Base-by-base conservation (phyloP, 2,113 vertebrate genomes). In the Psilopsiagon aymara region DNA sequence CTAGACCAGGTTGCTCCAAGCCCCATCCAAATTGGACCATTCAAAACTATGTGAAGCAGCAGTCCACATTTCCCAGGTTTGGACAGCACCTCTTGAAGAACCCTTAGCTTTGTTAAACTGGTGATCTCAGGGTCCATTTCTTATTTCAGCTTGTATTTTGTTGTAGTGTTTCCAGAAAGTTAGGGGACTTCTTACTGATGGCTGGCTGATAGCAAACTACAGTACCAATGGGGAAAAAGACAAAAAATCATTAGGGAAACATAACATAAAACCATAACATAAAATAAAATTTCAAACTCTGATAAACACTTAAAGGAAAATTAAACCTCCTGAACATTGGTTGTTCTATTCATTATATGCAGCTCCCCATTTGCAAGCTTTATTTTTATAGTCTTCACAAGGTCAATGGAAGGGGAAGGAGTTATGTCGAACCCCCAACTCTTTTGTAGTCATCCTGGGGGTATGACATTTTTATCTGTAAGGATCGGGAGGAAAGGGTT, bases 381-480 rank as follows among this genome's bases (percentile, higher is more conserved):
- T 55, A 67, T 81, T 96, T 81, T 60, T 43, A n/a, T 67, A 68
- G 41, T 73, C 17, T 81, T 63, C 76, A 55, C 28, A 17, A 14
- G 14, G 47, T 63, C 60, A 83, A 6, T 10, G 17, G 62, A 90
- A 93, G 62, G 63, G 67, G 69, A 91, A 84, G 29, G n/a, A 68
- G 8, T 64, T 60, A 55, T 8, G 9, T 53, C 86, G 90, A 82
- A 28, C 3, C 25, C 31, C 13, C 51, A 82, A 51, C 6, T 5
- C n/a, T 27, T 67, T 68, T 79, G 13, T 55, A 88, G 71, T 90
- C 24, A 13, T n/a, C 53, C 17, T 37, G 13, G 12, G n/a, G 60
- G 31, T 39, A 74, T 60, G 92, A 68, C 51, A 92, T 86, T 86
- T 92, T 90, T 74, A 80, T 91, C 78, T 88, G 44, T 33, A 80